Evolutionary conservation across 1,140 invertebrate species (phyloP), one percentile per base, ranked within the genome.

Genomic region (Brevipalpus yothersi): DNA sequence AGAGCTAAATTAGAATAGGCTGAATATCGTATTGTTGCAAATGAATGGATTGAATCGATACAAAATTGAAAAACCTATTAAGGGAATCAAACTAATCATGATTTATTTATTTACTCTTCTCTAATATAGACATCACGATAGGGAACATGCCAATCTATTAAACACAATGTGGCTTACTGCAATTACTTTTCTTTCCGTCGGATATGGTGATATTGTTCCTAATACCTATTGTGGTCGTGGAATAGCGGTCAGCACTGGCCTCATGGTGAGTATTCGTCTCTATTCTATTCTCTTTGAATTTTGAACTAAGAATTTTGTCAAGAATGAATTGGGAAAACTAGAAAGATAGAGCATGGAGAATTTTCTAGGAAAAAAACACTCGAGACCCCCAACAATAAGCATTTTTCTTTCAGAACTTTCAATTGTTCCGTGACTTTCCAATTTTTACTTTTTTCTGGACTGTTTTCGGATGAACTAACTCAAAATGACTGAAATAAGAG

Each of bases 121-220:
- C 13, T 23, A 63, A 66, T 68, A 68, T 75, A 93, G 88, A 78
- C 88, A 87, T 79, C 87, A 92, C 76, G 89, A 93, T 70, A 84
- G 87, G 75, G 86, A 91, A 75, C 91, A 95, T 76, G 88, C 86
- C 69, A 95, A 95, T 75, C 82, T 95, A 68, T 79, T 95, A 68
- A 95, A 95, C 78, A 86, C 91, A 67, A 93, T 95, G 89, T 96
- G 91, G 91, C 82, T 96, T 74, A 93, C 94, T 73, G 87, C 90
- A 68, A 95, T 92, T 70, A 96, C 91, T 68, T 86, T 97, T 79
- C 82, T 96, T 68, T 93, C 89, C 75, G 89, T 97, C 70, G 91
- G 92, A 70, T 98, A 97, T 78, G 94, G 94, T 70, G 94, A 99
- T 78, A 94, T 99, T 73, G 93, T 98, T 70, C 94, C 94, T 69